phyloP scores from a whole-genome alignment of 1,140 invertebrate species.

The Centruroides sculpturatus region DNA sequence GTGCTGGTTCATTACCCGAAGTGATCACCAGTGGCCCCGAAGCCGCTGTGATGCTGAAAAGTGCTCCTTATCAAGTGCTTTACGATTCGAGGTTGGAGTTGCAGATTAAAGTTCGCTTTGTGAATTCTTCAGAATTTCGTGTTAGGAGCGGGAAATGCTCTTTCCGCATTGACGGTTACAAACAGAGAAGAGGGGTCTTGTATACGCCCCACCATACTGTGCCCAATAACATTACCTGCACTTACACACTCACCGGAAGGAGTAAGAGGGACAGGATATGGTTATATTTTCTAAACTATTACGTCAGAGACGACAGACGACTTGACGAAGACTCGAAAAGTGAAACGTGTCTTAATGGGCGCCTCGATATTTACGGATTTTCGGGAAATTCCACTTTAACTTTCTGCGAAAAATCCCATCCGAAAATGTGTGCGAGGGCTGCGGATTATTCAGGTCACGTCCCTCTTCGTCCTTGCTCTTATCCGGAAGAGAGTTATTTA shows the following conservation, averaged over 20 bases:
- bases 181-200: conserved; percentile 52
- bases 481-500: conserved; percentile 15
- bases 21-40: conserved; percentile 66
- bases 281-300: conserved; percentile 52
- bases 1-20: conserved; percentile 62
- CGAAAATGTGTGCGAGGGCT: conserved; percentile 18
- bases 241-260: conserved; percentile 64
- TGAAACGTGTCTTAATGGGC: conserved; percentile 12
- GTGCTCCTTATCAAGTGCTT: conserved; percentile 72
- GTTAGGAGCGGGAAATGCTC: conserved; percentile 48
- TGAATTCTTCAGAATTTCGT: not conserved
- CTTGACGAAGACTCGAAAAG: not conserved
- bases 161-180: conserved; percentile 65
- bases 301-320: conserved; percentile 10
- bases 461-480: conserved; percentile 14
- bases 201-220: conserved; percentile 64
- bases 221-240: conserved; percentile 67
- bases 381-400: conserved; percentile 1
- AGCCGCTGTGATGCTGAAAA: conserved; percentile 71
- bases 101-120: conserved; percentile 64
- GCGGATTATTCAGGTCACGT: conserved; percentile 8
- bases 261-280: conserved; percentile 56
- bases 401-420: conserved; percentile 17
- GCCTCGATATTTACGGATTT: conserved; percentile 15
- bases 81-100: conserved; percentile 52